Conservation (phyloP, 2,113 vertebrate species). For the Psilopsiagon aymara region DNA sequence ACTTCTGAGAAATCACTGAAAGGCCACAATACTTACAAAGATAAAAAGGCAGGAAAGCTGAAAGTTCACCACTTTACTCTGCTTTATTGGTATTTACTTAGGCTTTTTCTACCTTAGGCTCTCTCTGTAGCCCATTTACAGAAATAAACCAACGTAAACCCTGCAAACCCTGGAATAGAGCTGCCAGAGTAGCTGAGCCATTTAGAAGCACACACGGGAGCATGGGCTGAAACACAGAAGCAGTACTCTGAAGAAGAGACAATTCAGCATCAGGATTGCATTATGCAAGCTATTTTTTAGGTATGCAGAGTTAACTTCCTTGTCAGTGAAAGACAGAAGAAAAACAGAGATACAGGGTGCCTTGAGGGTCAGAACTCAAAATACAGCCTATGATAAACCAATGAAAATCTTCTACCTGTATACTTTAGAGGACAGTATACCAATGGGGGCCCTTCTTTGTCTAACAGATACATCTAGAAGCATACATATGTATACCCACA, state of each 20-base stretch:
- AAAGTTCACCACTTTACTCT: background rate
- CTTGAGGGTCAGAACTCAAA: constrained; percentile 3
- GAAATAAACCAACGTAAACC: background rate
- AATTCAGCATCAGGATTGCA: background rate
- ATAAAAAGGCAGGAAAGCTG: background rate
- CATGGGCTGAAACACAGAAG: background rate
- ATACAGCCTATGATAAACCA: background rate
- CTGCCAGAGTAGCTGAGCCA: background rate
- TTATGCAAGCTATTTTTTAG: background rate
- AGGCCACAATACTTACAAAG: background rate
- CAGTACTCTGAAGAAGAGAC: background rate
- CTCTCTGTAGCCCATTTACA: background rate
- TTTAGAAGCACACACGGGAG: background rate
- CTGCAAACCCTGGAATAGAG: background rate
- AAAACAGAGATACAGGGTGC: background rate
- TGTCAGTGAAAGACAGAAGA: background rate
- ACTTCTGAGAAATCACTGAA: background rate
- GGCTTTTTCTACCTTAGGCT: background rate
- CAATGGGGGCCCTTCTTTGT: background rate
- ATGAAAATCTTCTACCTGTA: constrained; percentile 6
- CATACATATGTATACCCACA: background rate
- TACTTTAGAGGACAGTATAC: background rate
- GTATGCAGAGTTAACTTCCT: background rate
- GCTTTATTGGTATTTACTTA: background rate
- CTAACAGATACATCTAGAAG: background rate